These are phyloP conservation scores for Sphinx pinastri DNA, from an alignment of 2,888 invertebrate species.

Conservation along the genomic window DNA sequence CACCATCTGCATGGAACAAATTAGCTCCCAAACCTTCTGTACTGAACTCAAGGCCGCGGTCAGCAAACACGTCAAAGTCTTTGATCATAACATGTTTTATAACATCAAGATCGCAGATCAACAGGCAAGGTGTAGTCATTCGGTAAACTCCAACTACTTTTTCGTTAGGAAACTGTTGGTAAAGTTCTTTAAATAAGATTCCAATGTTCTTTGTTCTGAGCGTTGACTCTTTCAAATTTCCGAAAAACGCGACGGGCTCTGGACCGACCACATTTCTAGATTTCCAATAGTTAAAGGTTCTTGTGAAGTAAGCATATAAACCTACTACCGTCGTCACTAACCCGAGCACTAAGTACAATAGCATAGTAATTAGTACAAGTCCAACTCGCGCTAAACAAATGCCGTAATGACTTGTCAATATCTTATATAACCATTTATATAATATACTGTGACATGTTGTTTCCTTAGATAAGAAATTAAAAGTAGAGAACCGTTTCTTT, in stretches of 20 bases:
- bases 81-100: too few species aligned
- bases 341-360: constrained; percentile 30
- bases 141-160: constrained; percentile 61
- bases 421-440: constrained; percentile 9
- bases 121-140: constrained; percentile 52
- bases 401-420: neutral
- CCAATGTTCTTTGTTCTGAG: constrained; percentile 44
- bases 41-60: constrained; percentile 57
- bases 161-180: constrained; percentile 53
- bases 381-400: neutral
- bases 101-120: constrained; percentile 45
- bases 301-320: constrained; percentile 52
- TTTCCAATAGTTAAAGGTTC: constrained; percentile 60
- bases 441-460: neutral
- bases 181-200: constrained; percentile 47
- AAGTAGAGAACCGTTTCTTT: too few species aligned
- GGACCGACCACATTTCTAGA: constrained; percentile 50
- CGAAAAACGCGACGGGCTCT: constrained; percentile 52
- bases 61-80: constrained; percentile 28
- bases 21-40: constrained; percentile 55
- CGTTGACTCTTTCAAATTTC: constrained; percentile 51
- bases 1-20: constrained; percentile 58
- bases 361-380: constrained; percentile 19
- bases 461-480: too few species aligned
- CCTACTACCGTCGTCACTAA: constrained; percentile 32